phyloP scores from a whole-genome alignment of 1,140 invertebrate genomes.

The Popillia japonica region DNA sequence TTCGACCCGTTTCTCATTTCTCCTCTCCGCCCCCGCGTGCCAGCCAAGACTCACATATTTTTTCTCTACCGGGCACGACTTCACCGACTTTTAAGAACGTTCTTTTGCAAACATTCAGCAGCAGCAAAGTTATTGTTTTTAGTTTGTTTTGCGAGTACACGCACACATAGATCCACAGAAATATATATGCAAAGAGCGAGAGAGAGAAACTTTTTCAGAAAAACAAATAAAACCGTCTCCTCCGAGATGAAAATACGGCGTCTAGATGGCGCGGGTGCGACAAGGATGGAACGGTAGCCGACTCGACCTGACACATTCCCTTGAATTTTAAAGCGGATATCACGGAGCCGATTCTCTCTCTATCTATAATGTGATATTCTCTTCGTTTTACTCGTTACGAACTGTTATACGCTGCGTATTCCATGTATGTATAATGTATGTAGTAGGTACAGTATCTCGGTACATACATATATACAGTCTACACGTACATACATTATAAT shows the following conservation, averaged over 20 bases:
- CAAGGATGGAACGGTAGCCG: slow-evolving; percentile 34
- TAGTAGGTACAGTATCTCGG: not conserved
- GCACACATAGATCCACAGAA: slow-evolving; percentile 1
- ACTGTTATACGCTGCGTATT: slow-evolving; percentile 1
- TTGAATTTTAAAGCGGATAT: slow-evolving; percentile 55
- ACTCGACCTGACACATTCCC: slow-evolving; percentile 46
- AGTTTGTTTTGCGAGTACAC: slow-evolving; percentile 50
- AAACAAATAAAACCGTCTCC: slow-evolving; percentile 50
- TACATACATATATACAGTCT: not conserved
- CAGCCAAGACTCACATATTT: not conserved
- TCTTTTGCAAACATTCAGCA: slow-evolving; percentile 48
- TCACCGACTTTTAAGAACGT: slow-evolving; percentile 39
- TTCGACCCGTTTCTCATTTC: slow-evolving; percentile 10
- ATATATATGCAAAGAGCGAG: not conserved
- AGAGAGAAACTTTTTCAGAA: slow-evolving; percentile 52
- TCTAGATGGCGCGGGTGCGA: slow-evolving; percentile 38
- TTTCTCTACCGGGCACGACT: not conserved
- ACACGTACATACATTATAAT: not conserved
- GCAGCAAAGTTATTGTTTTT: slow-evolving; percentile 50
- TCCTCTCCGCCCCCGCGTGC: not conserved
- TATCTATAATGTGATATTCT: slow-evolving; percentile 16
- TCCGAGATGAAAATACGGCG: slow-evolving; percentile 39
- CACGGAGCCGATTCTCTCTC: slow-evolving; percentile 41
- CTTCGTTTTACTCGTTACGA: not conserved
- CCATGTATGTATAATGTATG: slow-evolving; percentile 18